These are phyloP conservation scores for Trogon melanurus DNA, from an alignment of 2,113 vertebrate genomes.

Conservation along the genomic window DNA sequence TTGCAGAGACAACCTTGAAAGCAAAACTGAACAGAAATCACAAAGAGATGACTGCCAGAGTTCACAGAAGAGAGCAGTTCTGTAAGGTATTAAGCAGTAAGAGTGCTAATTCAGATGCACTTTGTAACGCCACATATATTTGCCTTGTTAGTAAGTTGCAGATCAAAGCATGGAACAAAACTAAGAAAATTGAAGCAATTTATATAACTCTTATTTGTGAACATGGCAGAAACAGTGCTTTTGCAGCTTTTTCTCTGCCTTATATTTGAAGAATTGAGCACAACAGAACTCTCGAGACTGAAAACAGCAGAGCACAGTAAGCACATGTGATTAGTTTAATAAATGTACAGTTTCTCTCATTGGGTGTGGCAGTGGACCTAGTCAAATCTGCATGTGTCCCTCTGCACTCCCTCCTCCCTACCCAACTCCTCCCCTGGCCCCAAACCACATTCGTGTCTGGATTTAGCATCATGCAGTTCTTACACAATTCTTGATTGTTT, in stretches of 20 bases:
- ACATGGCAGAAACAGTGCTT: background rate
- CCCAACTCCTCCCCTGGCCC: background rate
- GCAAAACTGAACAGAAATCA: background rate
- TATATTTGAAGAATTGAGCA: background rate
- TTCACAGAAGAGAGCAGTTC: background rate
- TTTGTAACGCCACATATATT: background rate
- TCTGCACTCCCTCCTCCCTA: background rate
- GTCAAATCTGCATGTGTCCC: background rate
- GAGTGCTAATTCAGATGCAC: background rate
- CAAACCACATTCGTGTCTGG: accelerated
- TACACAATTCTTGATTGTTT: background rate
- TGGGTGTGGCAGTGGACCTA: background rate
- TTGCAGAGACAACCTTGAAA: background rate
- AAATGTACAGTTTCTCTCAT: background rate
- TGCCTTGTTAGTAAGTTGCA: background rate
- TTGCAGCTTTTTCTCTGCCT: background rate
- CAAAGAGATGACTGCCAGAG: background rate
- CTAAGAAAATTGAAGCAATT: background rate
- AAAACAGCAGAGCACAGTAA: background rate
- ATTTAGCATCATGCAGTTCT: background rate
- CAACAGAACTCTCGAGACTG: background rate
- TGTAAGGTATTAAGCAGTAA: background rate
- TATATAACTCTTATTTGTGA: background rate
- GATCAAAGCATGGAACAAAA: background rate
- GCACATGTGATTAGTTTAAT: background rate